Evolutionary conservation across 2,113 vertebrate genomes (phyloP), one percentile per base, ranked within the genome.

Genomic region (Aegotheles bennettii): DNA sequence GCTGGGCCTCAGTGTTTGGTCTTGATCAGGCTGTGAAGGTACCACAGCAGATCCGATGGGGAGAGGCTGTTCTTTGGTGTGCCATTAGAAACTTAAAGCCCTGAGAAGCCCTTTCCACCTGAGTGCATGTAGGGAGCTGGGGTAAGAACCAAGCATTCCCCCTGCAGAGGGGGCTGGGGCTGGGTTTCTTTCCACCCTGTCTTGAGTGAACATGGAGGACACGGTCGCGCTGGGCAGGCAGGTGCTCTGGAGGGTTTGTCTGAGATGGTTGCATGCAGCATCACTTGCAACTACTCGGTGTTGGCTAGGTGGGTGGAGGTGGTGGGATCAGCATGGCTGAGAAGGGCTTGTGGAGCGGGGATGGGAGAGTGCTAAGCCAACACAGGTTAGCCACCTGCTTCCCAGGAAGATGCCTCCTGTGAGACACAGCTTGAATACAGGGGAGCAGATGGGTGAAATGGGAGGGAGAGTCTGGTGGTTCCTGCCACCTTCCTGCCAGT

Each of bases 81-180:
- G 75, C 63, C 28, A n/a, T 67, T 63, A 29, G 59, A 54, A 36
- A 14, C 7, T 61, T 53, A 9, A 16, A 63, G 17, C 25, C 50
- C 60, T 8, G 29, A 82, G 81, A 60, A 94, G 43, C 47, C 43
- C 11, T 2, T 54, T 87, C n/a, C 20, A 16, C 42, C 33, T 50
- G n/a, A 17, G 21, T 56, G 31, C 45, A 4, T 3, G 4, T 40
- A 63, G 29, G 33, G 33, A 35, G 1, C 42, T 77, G 68, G 45
- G 8, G 7, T 36, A 13, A 50, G 56, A 56, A 4, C 51, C 20
- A 0, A 15, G 29, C 11, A 1, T 20, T 86, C 10, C 10, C 19
- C 4, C 31, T 42, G 50, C 68, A 87, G 36, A 18, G 25, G 18
- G 48, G 28, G 31, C 45, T 91, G 60, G 17, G 3, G 70, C 35